phyloP scores from a whole-genome alignment of 2,113 vertebrate species.

The Arvicanthis niloticus region DNA sequence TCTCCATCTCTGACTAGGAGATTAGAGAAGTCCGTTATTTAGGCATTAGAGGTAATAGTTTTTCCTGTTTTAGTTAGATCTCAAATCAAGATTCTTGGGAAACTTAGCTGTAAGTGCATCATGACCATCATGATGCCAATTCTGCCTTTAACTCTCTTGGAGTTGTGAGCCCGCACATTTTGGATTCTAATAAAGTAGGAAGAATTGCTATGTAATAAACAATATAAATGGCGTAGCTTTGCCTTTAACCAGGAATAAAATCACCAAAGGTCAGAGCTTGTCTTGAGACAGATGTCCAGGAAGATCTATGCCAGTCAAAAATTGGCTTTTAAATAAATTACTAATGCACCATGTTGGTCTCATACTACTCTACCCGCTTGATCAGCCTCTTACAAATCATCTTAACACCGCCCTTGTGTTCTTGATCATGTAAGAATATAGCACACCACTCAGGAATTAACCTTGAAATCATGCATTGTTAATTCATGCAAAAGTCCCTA shows the following conservation, averaged over 20 bases:
- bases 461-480: neutral
- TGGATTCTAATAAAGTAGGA: neutral
- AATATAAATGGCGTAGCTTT: neutral
- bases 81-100: neutral
- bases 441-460: neutral
- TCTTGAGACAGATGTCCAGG: neutral
- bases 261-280: neutral
- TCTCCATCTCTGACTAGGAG: neutral
- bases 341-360: neutral
- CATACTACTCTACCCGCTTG: neutral
- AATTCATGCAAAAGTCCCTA: neutral
- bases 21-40: neutral
- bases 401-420: neutral
- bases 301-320: neutral
- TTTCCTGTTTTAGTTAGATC: neutral
- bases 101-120: neutral
- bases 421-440: neutral
- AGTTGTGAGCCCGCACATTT: neutral
- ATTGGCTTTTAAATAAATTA: neutral
- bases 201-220: neutral
- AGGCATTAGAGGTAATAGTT: neutral
- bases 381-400: neutral
- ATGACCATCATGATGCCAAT: neutral
- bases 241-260: neutral
- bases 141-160: neutral